A percentile compares a stretch with the other conserved stretches of the same genome.
These are phyloP conservation scores for Rhynchonycteris naso DNA, from an alignment of 2,797 vertebrate genomes.

Conservation along the genomic window DNA sequence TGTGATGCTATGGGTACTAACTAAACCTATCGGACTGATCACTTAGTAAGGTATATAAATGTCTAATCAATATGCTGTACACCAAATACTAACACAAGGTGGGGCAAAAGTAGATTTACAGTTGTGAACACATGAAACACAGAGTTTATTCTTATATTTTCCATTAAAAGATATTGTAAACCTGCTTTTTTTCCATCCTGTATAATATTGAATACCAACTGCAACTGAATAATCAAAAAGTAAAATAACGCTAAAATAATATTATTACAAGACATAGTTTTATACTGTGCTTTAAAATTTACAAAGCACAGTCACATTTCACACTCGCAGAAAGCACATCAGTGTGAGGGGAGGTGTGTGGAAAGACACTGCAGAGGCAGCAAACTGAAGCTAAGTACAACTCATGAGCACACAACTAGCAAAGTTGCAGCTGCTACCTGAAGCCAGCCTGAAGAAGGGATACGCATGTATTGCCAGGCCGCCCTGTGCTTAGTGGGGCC, in stretches of 20 bases:
- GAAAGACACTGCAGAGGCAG: neutral
- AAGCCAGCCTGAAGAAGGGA: neutral
- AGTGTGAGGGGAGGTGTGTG: neutral
- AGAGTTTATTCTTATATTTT: neutral
- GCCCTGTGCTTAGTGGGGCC: too few species aligned
- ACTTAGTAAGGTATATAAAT: neutral
- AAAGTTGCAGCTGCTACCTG: neutral
- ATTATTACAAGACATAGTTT: neutral
- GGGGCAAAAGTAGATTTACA: too few species aligned
- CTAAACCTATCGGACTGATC: neutral
- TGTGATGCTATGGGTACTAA: neutral
- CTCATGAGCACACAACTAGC: neutral
- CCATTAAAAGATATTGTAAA: neutral
- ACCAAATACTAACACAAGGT: neutral
- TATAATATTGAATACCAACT: neutral
- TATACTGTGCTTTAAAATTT: neutral
- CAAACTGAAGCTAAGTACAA: rapidly evolving
- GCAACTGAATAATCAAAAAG: neutral
- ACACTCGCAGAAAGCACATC: neutral
- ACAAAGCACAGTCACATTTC: neutral
- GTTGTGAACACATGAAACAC: neutral
- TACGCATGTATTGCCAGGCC: too few species aligned
- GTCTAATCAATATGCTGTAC: neutral
- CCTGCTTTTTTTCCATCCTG: neutral
- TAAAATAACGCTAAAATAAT: neutral